These are phyloP conservation scores for Poeciliopsis presidionis DNA, from an alignment of 2,797 vertebrate species.

Conservation along the genomic window DNA sequence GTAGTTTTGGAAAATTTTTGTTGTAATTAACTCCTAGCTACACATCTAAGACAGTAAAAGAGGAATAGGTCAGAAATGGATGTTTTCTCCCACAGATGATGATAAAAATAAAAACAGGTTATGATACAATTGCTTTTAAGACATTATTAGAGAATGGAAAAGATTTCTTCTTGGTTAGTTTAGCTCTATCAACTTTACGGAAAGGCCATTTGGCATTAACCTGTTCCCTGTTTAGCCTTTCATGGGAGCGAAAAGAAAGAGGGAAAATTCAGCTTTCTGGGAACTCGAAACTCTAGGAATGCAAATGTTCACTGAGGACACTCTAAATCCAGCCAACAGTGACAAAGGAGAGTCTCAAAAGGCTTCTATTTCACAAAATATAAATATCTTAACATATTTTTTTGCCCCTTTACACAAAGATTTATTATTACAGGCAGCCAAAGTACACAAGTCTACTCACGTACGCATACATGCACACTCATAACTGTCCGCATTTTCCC, in stretches of 20 bases:
- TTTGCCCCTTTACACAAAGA: constrained; percentile 45
- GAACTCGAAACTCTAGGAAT: constrained; percentile 71
- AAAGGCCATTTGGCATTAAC: constrained; percentile 21
- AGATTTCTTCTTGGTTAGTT: constrained; percentile 9
- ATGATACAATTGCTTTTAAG: constrained; percentile 8
- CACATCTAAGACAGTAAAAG: neutral
- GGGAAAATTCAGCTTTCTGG: constrained; percentile 71
- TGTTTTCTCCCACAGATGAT: neutral
- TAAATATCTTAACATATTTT: constrained; percentile 70
- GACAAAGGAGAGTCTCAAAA: constrained; percentile 78
- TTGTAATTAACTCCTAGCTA: neutral
- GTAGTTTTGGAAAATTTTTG: neutral
- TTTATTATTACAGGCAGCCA: constrained; percentile 65
- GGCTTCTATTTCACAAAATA: constrained; percentile 69
- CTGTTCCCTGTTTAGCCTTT: neutral
- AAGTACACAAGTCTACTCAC: constrained; percentile 72
- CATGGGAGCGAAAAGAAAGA: constrained; percentile 27
- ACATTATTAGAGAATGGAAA: constrained; percentile 12
- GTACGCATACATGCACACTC: constrained; percentile 40
- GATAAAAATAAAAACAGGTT: constrained; percentile 13
- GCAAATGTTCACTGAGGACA: constrained; percentile 64
- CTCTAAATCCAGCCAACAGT: constrained; percentile 71
- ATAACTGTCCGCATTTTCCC: constrained; percentile 56
- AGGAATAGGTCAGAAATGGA: constrained; percentile 35
- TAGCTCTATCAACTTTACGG: constrained; percentile 14